These are phyloP conservation scores for Corythornis madagascariensis DNA, from an alignment of 2,113 vertebrate genomes.

Conservation along the genomic window DNA sequence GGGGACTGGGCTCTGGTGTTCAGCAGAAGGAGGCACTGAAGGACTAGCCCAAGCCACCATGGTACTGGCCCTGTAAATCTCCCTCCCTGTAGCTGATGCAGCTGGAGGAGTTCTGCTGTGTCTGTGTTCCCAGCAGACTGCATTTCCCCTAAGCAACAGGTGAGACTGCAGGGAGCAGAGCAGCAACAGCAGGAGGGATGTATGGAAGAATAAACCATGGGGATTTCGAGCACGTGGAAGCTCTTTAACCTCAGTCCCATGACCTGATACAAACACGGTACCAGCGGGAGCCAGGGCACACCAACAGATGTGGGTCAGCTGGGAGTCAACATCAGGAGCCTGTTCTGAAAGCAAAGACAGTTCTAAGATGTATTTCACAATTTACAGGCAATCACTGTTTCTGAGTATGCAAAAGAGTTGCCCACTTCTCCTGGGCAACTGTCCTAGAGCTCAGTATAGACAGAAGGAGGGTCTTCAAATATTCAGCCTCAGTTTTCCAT, in stretches of 20 bases:
- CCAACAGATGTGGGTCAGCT: not conserved
- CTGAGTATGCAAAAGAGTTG: conserved; percentile 11
- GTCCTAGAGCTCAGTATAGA: not conserved
- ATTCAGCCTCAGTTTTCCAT: conserved; percentile 10
- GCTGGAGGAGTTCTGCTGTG: not conserved
- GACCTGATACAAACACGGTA: not conserved
- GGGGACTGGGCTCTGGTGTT: not conserved
- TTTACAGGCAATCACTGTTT: conserved; percentile 10
- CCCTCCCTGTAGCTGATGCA: not conserved
- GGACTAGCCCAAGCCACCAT: not conserved
- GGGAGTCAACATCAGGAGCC: conserved; percentile 1
- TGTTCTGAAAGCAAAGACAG: conserved; percentile 4
- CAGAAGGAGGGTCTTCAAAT: not conserved
- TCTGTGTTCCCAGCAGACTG: not conserved
- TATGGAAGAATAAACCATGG: not conserved
- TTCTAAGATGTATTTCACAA: not conserved
- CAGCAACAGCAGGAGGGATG: not conserved
- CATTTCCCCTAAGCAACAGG: not conserved
- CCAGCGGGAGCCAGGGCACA: not conserved
- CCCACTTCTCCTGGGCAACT: conserved; percentile 31
- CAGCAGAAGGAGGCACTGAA: not conserved
- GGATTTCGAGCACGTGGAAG: not conserved
- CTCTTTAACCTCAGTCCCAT: not conserved
- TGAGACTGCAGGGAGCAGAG: not conserved
- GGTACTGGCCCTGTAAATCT: not conserved